Evolutionary conservation across 2,113 vertebrate species (phyloP), one percentile per base, ranked within the genome.

Genomic region (Phasianus colchicus): DNA sequence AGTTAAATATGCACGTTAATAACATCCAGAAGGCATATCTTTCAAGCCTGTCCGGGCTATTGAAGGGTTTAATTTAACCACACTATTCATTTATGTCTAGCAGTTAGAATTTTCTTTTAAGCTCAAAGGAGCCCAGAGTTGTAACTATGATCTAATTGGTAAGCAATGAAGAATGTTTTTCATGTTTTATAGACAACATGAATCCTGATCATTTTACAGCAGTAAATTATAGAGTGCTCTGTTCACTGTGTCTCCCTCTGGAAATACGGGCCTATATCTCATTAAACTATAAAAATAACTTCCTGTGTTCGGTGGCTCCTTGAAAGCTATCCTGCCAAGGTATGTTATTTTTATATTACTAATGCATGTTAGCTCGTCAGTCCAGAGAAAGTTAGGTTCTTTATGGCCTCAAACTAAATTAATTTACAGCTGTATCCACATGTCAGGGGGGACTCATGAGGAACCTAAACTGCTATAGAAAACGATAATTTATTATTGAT

Each of bases 131-230:
- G 93, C 89, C 21, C 38, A 96, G 90, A 96, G 96, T 96, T 96
- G 93, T 97, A 98, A 97, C 96, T 97, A 97, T 98, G 97, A 98
- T 97, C 97, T 98, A 98, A 98, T 98, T 98, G 97, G 97, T 97
- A 95, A 98, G 97, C 96, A 98, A 98, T 96, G 97, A 97, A 97
- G 96, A 98, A 98, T 97, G 97, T 97, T 98, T 98, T 98, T 98
- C 97, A 98, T 98, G 97, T 98, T 98, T 98, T 98, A 98, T 98
- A 98, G 97, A 98, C 96, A 98, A 97, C 95, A 97, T 95, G 98
- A 97, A 98, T 97, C 96, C 93, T 95, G 96, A 98, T 98, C 97
- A 97, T 97, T 98, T 98, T 97, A 98, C 96, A 96, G 91, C 95
- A 97, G 92, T 98, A 98, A 98, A 98, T 98, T 98, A 97, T 94